Percentiles rank a stretch among this genome's conserved stretches.
These are phyloP conservation scores for Lagorchestes hirsutus DNA, from an alignment of 2,797 vertebrate genomes.

Conservation along the genomic window DNA sequence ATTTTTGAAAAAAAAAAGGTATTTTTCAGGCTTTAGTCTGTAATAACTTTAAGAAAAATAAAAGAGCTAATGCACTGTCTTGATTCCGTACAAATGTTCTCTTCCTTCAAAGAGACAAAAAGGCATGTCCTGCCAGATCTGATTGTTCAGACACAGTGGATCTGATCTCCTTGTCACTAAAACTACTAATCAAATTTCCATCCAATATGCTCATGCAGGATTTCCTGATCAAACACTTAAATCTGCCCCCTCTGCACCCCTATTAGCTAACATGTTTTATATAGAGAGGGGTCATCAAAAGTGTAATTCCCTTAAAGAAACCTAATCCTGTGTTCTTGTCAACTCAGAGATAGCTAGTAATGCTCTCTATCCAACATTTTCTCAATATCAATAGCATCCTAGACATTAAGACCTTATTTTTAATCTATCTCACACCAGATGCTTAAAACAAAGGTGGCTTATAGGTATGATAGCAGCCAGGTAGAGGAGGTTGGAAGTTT, in stretches of 20 bases:
- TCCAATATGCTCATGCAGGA: conserved; percentile 92
- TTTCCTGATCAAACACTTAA: conserved; percentile 95
- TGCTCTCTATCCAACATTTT: conserved; percentile 80
- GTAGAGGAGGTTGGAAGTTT: conserved; percentile 77
- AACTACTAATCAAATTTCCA: conserved; percentile 98
- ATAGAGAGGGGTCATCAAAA: conserved; percentile 93
- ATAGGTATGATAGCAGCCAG: conserved; percentile 57
- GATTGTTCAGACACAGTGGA: conserved; percentile 90
- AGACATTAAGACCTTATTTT: conserved; percentile 84
- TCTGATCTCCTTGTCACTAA: conserved; percentile 93
- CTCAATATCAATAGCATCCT: conserved; percentile 82
- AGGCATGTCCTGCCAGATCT: conserved; percentile 91
- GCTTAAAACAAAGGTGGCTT: conserved; percentile 77
- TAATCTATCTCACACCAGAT: conserved; percentile 78
- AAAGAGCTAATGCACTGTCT: conserved; percentile 77
- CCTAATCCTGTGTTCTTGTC: conserved; percentile 91
- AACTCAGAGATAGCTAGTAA: conserved; percentile 87
- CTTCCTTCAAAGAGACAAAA: conserved; percentile 89
- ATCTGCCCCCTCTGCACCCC: conserved; percentile 89
- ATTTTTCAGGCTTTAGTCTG: conserved; percentile 85
- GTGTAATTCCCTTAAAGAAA: conserved; percentile 95
- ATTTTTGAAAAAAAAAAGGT: conserved; percentile 86
- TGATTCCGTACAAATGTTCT: conserved; percentile 89
- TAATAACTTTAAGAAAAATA: conserved; percentile 85
- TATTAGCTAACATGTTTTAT: conserved; percentile 97